Evolutionary conservation across 2,888 invertebrate genomes (phyloP).

Genomic region (Byasa hedistus): DNA sequence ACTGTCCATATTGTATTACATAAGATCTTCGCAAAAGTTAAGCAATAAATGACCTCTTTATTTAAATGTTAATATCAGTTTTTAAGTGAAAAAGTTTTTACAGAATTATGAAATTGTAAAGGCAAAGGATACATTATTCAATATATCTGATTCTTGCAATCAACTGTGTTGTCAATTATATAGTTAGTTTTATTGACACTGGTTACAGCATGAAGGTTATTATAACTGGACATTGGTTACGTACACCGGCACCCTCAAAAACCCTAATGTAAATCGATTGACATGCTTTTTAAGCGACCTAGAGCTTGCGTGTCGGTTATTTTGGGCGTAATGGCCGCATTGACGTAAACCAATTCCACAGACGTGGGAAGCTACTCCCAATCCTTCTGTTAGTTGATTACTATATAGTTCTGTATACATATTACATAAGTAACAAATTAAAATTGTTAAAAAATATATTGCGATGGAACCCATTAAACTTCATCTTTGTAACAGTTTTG

Average conservation of each 20-base stretch:
- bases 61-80: conserved; percentile 29
- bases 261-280: conserved; percentile 67
- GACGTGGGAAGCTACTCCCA: conserved; percentile 62
- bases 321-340: conserved; percentile 66
- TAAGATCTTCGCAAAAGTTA: conserved; percentile 41
- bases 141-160: conserved; percentile 14
- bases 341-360: conserved; percentile 70
- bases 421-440: conserved; percentile 20
- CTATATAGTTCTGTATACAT: conserved; percentile 27
- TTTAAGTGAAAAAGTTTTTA: conserved; percentile 26
- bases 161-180: conserved; percentile 27
- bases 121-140: conserved; percentile 21
- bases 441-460: neutral
- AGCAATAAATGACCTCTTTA: conserved; percentile 29
- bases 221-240: conserved; percentile 34
- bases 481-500: neutral
- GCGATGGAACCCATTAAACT: neutral
- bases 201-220: conserved; percentile 14
- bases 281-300: conserved; percentile 65
- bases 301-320: conserved; percentile 59
- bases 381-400: conserved; percentile 53
- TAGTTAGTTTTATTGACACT: conserved; percentile 17
- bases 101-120: conserved; percentile 26
- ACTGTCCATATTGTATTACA: conserved; percentile 56
- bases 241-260: conserved; percentile 48